Base-by-base conservation (phyloP, 1,140 invertebrate genomes). In the Dryas iulia region DNA sequence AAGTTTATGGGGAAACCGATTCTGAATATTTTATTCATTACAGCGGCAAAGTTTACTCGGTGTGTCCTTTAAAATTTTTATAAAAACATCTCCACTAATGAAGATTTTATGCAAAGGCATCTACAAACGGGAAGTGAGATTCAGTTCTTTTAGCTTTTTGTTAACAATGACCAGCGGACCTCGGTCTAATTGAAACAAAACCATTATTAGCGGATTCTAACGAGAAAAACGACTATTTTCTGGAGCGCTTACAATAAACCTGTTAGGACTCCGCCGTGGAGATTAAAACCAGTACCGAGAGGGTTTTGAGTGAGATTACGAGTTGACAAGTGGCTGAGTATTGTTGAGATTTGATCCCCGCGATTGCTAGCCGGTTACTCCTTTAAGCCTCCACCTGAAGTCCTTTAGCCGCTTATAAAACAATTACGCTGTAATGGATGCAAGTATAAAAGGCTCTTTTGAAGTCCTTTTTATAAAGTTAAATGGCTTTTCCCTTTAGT, bases 31-130 rank as follows among this genome's bases (percentile, higher is more conserved):
- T 69, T 69, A 62, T 69, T 62, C 66, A 62, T 62, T 58, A 69
- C 47, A 62, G 52, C 24, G 35, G 59, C 26, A 33, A 65, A 70
- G 33, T 70, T 70, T 63, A 26, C 31, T 59, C 60, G 54, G 26
- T 64, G 54, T 52, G 39, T 25, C 66, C 66, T 67, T 59, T 14
- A 64, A 71, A 74, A 71, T 52, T 59, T 64, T 61, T 69, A 63
- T 67, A 70, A 66, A 66, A 65, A 76, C 73, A 76, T 76, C 59
- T 66, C 64, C 71, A 69, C 71, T 73, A 79, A 79, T 77, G 77
- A 79, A 76, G 75, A 77, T 79, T 77, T 79, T 79, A 79, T 79
- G 77, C 77, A 73, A 77, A 77, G 75, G 71, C 73, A 77, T 77
- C 71, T 73, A 68, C 71, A 66, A 72, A 72, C 56, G 35, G 66